Evolutionary conservation across 2,888 invertebrate species (phyloP).

Genomic region (Dione juno): DNA sequence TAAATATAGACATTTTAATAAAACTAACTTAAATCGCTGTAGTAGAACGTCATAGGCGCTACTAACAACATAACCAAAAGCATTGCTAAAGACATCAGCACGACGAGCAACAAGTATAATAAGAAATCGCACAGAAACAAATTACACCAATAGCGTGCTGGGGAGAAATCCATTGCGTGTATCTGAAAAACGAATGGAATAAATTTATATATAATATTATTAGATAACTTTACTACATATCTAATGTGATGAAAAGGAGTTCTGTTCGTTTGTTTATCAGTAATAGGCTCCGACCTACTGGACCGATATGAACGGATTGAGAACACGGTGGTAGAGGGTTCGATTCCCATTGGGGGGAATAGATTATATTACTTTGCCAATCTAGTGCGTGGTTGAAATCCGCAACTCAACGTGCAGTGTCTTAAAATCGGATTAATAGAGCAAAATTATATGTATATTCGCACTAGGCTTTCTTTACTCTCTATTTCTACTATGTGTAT

Average conservation of each 20-base stretch:
- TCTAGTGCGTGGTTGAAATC: not conserved
- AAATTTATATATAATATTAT: not conserved
- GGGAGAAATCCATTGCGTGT: slow-evolving; percentile 67
- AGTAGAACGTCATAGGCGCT: slow-evolving; percentile 53
- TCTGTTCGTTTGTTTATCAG: too few species aligned
- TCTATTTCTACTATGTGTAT: too few species aligned
- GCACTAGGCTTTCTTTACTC: too few species aligned
- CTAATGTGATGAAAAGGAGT: too few species aligned
- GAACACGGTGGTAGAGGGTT: not conserved
- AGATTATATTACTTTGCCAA: not conserved
- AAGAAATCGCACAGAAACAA: slow-evolving; percentile 66
- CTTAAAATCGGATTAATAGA: too few species aligned
- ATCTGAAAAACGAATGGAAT: slow-evolving; percentile 50
- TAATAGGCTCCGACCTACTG: too few species aligned
- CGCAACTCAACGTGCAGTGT: not conserved
- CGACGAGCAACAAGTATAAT: slow-evolving; percentile 62
- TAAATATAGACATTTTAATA: too few species aligned
- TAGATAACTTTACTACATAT: too few species aligned
- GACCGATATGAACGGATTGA: too few species aligned
- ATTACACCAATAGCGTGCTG: slow-evolving; percentile 65
- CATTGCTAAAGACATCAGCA: slow-evolving; percentile 57
- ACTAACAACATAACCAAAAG: slow-evolving; percentile 54
- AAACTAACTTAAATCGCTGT: slow-evolving; percentile 60
- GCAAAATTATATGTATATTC: too few species aligned
- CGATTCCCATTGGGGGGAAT: not conserved